These are phyloP conservation scores for Nemurella pictetii DNA, from an alignment of 2,888 invertebrate species.

Conservation along the genomic window DNA sequence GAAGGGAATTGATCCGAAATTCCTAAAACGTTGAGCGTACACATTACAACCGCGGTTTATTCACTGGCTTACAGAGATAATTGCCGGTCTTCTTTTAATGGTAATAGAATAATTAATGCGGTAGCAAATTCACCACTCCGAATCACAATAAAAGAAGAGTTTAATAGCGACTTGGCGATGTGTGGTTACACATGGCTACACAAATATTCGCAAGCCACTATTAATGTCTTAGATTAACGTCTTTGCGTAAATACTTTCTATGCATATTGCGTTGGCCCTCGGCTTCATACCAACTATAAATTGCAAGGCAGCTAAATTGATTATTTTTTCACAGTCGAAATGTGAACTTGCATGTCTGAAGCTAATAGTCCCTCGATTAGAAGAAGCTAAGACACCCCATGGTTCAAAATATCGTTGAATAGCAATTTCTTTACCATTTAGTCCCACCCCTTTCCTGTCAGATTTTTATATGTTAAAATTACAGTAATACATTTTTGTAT, in stretches of 20 bases:
- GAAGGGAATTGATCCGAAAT: too few species aligned
- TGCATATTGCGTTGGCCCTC: not conserved
- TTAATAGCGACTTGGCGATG: not conserved
- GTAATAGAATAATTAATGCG: too few species aligned
- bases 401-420: slow-evolving; percentile 24
- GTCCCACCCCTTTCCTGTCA: slow-evolving; percentile 29
- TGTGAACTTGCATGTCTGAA: not conserved
- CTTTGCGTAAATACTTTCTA: not conserved
- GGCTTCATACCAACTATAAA: not conserved
- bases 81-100: too few species aligned
- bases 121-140: too few species aligned
- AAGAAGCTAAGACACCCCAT: slow-evolving; percentile 12
- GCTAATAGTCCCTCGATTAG: not conserved
- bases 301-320: not conserved
- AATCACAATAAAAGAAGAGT: too few species aligned
- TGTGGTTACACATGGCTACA: not conserved
- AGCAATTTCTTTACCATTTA: slow-evolving; percentile 22
- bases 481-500: slow-evolving; percentile 14
- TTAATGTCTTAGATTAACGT: not conserved
- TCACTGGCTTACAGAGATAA: too few species aligned
- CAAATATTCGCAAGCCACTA: not conserved
- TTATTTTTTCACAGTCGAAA: not conserved
- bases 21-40: too few species aligned
- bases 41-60: too few species aligned
- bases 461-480: slow-evolving; percentile 24